Evolutionary conservation across 2,113 vertebrate genomes (phyloP).

Genomic region (human (Homo sapiens)): DNA sequence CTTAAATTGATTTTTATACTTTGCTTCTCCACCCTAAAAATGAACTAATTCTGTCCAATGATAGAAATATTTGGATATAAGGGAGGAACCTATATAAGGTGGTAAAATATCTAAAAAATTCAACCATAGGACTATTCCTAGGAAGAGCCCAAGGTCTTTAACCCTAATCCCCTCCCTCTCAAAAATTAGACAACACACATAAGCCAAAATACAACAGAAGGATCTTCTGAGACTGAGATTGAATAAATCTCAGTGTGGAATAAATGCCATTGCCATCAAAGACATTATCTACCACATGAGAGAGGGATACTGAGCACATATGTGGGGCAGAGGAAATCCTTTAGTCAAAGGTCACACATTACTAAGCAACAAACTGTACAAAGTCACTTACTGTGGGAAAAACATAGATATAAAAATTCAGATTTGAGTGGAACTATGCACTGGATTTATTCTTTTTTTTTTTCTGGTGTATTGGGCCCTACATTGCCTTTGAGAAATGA

Average conservation of each 20-base stretch:
- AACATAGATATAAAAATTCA: neutral
- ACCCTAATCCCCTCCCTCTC: neutral
- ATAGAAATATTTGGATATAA: neutral
- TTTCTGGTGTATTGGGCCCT: neutral
- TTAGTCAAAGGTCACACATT: conserved; percentile 37
- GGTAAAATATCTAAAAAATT: neutral
- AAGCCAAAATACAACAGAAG: conserved; percentile 41
- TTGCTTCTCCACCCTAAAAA: neutral
- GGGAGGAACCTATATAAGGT: neutral
- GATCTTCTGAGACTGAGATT: conserved; percentile 8
- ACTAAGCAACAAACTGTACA: conserved; percentile 37
- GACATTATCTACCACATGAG: conserved; percentile 40
- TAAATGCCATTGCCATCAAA: conserved; percentile 49
- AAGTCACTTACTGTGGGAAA: conserved; percentile 22
- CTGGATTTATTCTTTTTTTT: neutral
- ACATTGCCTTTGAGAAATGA: conserved; percentile 7
- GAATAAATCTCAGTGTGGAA: conserved; percentile 54
- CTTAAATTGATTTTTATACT: neutral
- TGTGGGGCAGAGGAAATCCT: neutral
- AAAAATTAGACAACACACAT: neutral
- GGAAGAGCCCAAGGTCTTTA: conserved; percentile 5
- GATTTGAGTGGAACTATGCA: conserved; percentile 17
- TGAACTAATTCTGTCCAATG: neutral
- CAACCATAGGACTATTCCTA: neutral
- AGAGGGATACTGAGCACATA: conserved; percentile 27